phyloP scores from a whole-genome alignment of 2,888 invertebrate genomes.

The Tortricodes alternella region DNA sequence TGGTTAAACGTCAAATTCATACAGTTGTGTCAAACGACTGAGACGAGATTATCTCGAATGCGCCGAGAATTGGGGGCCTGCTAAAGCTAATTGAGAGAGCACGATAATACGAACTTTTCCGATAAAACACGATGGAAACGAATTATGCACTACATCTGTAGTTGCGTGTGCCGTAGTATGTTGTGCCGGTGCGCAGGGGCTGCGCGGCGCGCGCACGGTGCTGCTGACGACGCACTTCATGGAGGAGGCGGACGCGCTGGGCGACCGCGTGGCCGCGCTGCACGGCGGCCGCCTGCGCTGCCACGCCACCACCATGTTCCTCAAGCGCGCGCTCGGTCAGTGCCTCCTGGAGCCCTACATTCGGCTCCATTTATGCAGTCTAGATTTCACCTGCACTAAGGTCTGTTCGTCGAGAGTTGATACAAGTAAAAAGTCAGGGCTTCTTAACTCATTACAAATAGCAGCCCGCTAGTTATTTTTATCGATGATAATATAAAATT shows the following conservation, averaged over 20 bases:
- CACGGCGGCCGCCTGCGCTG: slow-evolving; percentile 88
- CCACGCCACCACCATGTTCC: slow-evolving; percentile 91
- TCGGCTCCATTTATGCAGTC: background rate
- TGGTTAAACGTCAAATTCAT: too few relatives aligned
- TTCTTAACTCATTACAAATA: too few relatives aligned
- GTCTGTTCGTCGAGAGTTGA: too few relatives aligned
- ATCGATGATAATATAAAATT: too few relatives aligned
- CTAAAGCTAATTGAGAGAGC: too few relatives aligned
- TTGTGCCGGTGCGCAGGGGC: slow-evolving; percentile 52
- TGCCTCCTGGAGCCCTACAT: background rate
- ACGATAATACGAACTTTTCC: too few relatives aligned
- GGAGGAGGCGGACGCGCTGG: slow-evolving; percentile 97
- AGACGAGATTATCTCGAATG: too few relatives aligned
- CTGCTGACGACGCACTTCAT: slow-evolving; percentile 96
- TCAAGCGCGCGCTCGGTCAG: slow-evolving; percentile 85
- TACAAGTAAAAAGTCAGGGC: too few relatives aligned
- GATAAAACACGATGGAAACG: too few relatives aligned
- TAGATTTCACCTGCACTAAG: background rate
- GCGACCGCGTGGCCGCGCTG: slow-evolving; percentile 95
- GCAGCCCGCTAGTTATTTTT: too few relatives aligned
- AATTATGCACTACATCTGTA: background rate
- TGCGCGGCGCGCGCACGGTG: slow-evolving; percentile 89
- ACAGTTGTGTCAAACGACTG: too few relatives aligned
- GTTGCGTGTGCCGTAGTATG: background rate
- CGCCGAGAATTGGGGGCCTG: too few relatives aligned